Conservation (phyloP, 2,888 invertebrate genomes). For the Drosophila stalkeri region DNA sequence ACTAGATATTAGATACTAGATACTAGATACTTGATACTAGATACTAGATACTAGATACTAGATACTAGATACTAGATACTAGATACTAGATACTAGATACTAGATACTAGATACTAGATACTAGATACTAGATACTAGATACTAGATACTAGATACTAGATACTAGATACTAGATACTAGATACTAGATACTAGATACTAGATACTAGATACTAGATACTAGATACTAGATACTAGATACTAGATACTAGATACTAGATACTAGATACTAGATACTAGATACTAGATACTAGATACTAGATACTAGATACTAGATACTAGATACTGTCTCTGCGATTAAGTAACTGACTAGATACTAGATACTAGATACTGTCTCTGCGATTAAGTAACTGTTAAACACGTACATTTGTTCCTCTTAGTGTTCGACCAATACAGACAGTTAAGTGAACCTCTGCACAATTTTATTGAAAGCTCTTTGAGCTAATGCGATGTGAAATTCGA, state of each 20-base stretch:
- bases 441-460: constrained; percentile 31
- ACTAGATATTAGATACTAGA: not conserved
- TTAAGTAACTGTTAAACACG: not conserved
- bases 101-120: too few species aligned
- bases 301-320: not conserved
- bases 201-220: not conserved
- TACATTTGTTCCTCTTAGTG: not conserved
- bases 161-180: too few species aligned
- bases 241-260: not conserved
- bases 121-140: too few species aligned
- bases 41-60: not conserved
- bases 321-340: not conserved
- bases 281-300: too few species aligned
- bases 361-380: not conserved
- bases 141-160: too few species aligned
- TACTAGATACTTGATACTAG: not conserved
- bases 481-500: constrained; percentile 52
- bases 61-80: not conserved
- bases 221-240: not conserved
- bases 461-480: constrained; percentile 36
- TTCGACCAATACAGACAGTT: not conserved
- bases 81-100: not conserved
- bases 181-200: not conserved
- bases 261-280: too few species aligned
- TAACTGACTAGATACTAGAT: not conserved